phyloP scores from a whole-genome alignment of 2,888 invertebrate species.

The Pecten maximus region DNA sequence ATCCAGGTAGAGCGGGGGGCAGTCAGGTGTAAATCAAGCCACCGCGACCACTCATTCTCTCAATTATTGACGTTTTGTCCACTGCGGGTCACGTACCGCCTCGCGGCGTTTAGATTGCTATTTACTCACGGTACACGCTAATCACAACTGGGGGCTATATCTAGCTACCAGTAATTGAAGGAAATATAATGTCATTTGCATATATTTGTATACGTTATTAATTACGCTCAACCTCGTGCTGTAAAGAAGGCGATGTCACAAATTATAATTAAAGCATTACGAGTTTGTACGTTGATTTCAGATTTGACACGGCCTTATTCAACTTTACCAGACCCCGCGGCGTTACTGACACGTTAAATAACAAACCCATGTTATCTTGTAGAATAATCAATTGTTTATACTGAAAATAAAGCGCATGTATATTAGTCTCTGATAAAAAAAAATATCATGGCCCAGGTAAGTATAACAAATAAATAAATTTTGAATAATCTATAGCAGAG shows the following conservation, averaged over 20 bases:
- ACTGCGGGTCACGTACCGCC: background rate
- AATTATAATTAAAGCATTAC: background rate
- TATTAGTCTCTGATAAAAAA: too few relatives aligned
- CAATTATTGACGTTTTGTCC: constrained; percentile 31
- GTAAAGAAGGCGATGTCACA: background rate
- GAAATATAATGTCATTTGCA: constrained; percentile 11
- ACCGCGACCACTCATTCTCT: background rate
- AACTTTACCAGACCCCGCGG: too few relatives aligned
- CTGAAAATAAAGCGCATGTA: too few relatives aligned
- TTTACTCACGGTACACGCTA: background rate
- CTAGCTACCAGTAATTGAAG: background rate
- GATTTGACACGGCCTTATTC: background rate
- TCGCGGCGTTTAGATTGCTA: background rate
- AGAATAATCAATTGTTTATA: too few relatives aligned
- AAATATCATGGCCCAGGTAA: too few relatives aligned
- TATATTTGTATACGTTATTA: constrained; percentile 22
- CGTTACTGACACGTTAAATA: too few relatives aligned
- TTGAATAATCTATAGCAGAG: too few relatives aligned
- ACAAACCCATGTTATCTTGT: background rate
- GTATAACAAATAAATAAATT: too few relatives aligned
- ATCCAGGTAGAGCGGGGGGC: background rate
- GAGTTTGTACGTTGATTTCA: background rate
- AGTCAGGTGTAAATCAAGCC: constrained; percentile 24
- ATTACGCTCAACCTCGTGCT: background rate
- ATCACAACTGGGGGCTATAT: background rate